A percentile compares a stretch with the other conserved stretches of the same genome.
These are phyloP conservation scores for Pseudomyrmex pallidus DNA, from an alignment of 1,140 invertebrate species.

Conservation along the genomic window DNA sequence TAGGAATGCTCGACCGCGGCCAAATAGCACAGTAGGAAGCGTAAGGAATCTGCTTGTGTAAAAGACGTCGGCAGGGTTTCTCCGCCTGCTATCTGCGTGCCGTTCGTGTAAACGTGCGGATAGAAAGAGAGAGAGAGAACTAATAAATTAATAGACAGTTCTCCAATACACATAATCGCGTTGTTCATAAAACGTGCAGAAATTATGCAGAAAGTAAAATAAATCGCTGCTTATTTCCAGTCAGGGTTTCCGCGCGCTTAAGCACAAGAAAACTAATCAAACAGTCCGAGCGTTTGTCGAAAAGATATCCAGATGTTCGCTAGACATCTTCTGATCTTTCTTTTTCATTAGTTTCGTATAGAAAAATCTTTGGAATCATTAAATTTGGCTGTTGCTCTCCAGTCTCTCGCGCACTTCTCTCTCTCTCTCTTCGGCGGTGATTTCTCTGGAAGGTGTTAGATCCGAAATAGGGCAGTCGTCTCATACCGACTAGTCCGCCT, in stretches of 20 bases:
- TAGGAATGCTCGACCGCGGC: background rate
- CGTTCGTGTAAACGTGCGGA: no score
- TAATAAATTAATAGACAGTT: background rate
- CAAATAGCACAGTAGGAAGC: slow-evolving; percentile 40
- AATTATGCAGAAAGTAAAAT: slow-evolving; percentile 6
- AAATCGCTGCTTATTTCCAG: background rate
- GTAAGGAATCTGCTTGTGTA: background rate
- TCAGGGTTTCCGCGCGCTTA: no score
- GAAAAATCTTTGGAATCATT: no score
- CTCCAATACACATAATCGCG: background rate
- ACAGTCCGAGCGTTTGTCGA: background rate
- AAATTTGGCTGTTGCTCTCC: no score
- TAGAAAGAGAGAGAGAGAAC: background rate
- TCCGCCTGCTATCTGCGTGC: background rate
- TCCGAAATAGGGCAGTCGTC: slow-evolving; percentile 73
- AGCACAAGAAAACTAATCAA: slow-evolving; percentile 8
- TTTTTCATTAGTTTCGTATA: no score
- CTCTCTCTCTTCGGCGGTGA: no score
- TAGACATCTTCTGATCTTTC: background rate
- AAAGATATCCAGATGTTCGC: background rate
- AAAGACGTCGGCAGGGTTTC: background rate
- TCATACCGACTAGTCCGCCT: slow-evolving; percentile 70
- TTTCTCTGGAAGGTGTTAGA: slow-evolving; percentile 61
- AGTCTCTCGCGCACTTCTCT: no score
- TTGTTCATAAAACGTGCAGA: background rate